Conservation (phyloP, 2,888 invertebrate species). For the Drosophila mayaguana region DNA sequence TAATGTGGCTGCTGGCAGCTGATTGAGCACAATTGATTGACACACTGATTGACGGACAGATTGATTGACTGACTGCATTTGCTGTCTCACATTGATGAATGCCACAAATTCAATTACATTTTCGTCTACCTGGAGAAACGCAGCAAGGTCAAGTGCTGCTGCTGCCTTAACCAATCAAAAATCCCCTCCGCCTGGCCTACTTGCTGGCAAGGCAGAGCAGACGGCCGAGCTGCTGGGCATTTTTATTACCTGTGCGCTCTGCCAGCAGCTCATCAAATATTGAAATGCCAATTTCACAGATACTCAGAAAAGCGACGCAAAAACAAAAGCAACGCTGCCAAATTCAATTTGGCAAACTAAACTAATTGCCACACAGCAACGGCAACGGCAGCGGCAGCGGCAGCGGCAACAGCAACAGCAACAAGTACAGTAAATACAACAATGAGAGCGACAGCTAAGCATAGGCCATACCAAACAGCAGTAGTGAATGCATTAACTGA, state of each 20-base stretch:
- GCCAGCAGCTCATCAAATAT: constrained; percentile 69
- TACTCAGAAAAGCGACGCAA: constrained; percentile 48
- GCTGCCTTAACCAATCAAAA: constrained; percentile 32
- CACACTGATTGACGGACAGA: constrained; percentile 10
- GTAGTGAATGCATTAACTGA: constrained; percentile 2
- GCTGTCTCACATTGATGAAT: constrained; percentile 39
- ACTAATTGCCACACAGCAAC: constrained; percentile 48
- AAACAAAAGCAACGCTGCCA: constrained; percentile 41
- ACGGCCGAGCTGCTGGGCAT: constrained; percentile 2
- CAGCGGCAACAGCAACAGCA: constrained; percentile 4
- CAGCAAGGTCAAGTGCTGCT: constrained; percentile 42
- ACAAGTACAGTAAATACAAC: constrained; percentile 1
- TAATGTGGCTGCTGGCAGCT: constrained; percentile 26
- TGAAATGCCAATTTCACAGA: constrained; percentile 78
- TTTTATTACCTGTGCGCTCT: constrained; percentile 65
- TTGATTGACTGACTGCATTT: constrained; percentile 26
- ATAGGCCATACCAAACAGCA: constrained; percentile 39
- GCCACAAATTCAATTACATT: constrained; percentile 36
- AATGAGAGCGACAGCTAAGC: constrained; percentile 6
- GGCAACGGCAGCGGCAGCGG: constrained; percentile 24
- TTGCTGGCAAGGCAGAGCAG: neutral
- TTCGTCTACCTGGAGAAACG: constrained; percentile 8
- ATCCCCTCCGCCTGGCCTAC: neutral
- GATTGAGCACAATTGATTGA: constrained; percentile 31
- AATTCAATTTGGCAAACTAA: constrained; percentile 72